Conservation (phyloP, 2,797 vertebrate genomes). For the Champsocephalus esox region DNA sequence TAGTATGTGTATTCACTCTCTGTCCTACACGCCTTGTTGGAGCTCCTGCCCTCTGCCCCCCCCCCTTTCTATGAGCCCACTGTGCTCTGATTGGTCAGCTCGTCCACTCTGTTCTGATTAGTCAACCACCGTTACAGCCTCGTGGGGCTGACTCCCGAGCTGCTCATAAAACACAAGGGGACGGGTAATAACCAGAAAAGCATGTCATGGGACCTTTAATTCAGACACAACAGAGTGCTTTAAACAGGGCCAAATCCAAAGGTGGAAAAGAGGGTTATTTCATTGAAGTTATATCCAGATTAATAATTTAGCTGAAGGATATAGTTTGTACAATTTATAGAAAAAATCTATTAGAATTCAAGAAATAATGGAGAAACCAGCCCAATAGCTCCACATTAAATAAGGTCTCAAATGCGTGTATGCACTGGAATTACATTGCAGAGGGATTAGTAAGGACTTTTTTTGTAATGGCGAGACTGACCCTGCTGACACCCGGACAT, state of each 20-base stretch:
- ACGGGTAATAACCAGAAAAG: no score
- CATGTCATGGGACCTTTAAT: not conserved
- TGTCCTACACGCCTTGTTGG: no score
- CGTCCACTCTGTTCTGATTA: no score
- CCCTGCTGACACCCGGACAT: conserved; percentile 41
- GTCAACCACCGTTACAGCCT: no score
- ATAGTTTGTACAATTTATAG: conserved; percentile 1
- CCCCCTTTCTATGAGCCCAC: no score
- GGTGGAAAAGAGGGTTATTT: conserved; percentile 5
- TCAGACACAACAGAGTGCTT: conserved; percentile 23
- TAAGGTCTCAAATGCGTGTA: not conserved
- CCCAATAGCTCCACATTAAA: not conserved
- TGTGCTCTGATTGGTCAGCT: no score
- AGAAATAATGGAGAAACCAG: conserved; percentile 9
- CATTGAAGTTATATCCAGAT: not conserved
- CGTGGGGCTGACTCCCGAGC: no score
- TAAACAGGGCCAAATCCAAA: conserved; percentile 1
- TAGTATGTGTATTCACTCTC: no score
- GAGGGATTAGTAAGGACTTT: conserved; percentile 31
- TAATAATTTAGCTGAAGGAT: conserved; percentile 17
- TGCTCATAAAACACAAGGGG: no score
- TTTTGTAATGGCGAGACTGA: conserved; percentile 26
- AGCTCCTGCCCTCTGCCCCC: no score
- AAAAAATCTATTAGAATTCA: not conserved
- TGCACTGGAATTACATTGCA: not conserved